Conservation (phyloP, 2,113 vertebrate species). For the Mormoops blainvillei region DNA sequence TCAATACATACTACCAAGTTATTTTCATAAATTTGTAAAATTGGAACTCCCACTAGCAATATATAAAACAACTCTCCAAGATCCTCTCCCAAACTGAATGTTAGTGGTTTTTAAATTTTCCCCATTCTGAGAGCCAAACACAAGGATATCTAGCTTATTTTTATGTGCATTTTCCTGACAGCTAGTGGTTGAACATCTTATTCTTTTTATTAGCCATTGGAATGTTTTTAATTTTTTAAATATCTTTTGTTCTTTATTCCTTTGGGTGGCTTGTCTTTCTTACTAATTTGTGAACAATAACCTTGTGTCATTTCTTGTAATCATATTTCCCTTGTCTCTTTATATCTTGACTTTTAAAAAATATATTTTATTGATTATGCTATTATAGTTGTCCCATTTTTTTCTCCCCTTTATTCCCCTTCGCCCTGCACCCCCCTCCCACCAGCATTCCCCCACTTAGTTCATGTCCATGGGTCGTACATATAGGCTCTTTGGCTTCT, state of each 20-base stretch:
- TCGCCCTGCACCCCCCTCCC: too few relatives aligned
- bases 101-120: neutral
- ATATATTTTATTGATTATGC: too few relatives aligned
- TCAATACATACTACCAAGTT: neutral
- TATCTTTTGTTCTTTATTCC: neutral
- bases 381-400: too few relatives aligned
- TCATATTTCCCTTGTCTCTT: neutral
- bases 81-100: neutral
- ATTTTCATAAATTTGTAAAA: slow-evolving; percentile 27
- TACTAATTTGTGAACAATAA: neutral
- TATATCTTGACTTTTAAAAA: slow-evolving; percentile 23
- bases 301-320: neutral
- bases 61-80: neutral
- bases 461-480: too few relatives aligned
- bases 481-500: too few relatives aligned
- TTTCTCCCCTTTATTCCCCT: too few relatives aligned
- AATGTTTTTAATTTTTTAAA: neutral
- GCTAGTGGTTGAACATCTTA: neutral
- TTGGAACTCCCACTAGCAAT: neutral
- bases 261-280: neutral
- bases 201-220: neutral
- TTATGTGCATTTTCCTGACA: slow-evolving; percentile 1
- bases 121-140: neutral
- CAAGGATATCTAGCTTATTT: neutral
- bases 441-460: too few relatives aligned